These are phyloP conservation scores for Odontomyia ornata DNA, from an alignment of 2,888 invertebrate species.

Conservation along the genomic window DNA sequence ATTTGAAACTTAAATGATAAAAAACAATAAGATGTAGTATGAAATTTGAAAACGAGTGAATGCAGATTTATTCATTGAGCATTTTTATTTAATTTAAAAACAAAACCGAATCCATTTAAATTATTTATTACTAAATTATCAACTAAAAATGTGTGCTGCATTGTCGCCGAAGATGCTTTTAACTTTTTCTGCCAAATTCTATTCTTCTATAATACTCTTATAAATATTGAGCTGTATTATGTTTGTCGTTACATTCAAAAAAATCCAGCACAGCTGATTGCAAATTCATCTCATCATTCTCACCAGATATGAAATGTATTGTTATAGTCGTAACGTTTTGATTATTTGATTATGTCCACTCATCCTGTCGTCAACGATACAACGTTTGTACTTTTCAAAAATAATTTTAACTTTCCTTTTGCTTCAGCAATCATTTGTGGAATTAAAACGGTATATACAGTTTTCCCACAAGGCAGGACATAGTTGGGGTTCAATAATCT, in stretches of 20 bases:
- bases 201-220: constrained; percentile 46
- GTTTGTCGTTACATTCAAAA: constrained; percentile 46
- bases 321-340: constrained; percentile 51
- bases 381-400: constrained; percentile 31
- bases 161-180: constrained; percentile 51
- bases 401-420: constrained; percentile 46
- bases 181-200: constrained; percentile 37
- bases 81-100: too few relatives aligned
- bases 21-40: too few relatives aligned
- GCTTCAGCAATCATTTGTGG: constrained; percentile 50
- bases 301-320: too few relatives aligned
- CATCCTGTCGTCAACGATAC: constrained; percentile 52
- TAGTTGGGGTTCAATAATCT: constrained; percentile 53
- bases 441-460: constrained; percentile 52
- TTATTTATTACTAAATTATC: too few relatives aligned
- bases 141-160: constrained; percentile 52
- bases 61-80: too few relatives aligned
- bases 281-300: too few relatives aligned
- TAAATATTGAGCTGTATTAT: constrained; percentile 51
- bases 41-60: too few relatives aligned
- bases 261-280: constrained; percentile 50
- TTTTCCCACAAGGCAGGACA: constrained; percentile 53
- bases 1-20: too few relatives aligned
- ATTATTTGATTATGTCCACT: constrained; percentile 52
- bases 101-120: too few relatives aligned